phyloP scores from a whole-genome alignment of 2,797 vertebrate genomes.

The Huso huso region DNA sequence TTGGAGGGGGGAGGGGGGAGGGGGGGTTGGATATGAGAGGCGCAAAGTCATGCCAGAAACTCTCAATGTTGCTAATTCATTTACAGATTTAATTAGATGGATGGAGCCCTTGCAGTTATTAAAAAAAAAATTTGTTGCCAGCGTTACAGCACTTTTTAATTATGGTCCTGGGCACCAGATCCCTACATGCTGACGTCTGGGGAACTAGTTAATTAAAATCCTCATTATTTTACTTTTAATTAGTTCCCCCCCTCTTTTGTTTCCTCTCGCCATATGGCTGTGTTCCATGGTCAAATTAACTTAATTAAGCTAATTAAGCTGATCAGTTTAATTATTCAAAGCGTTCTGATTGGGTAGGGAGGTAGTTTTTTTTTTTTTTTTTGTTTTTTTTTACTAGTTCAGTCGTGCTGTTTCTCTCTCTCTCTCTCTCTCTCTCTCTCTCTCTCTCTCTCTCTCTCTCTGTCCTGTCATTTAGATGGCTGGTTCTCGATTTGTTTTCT shows the following conservation, averaged over 20 bases:
- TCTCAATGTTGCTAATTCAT: slow-evolving; percentile 76
- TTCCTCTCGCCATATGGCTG: slow-evolving; percentile 72
- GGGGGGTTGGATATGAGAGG: slow-evolving; percentile 37
- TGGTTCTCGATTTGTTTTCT: too few relatives aligned
- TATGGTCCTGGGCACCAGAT: slow-evolving; percentile 60
- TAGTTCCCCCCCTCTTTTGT: slow-evolving; percentile 76
- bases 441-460: slow-evolving; percentile 46
- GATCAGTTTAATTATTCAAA: slow-evolving; percentile 85
- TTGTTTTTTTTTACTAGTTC: slow-evolving; percentile 2
- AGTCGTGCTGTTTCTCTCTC: slow-evolving; percentile 12
- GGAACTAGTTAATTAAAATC: slow-evolving; percentile 77
- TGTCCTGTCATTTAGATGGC: slow-evolving; percentile 8
- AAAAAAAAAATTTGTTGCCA: slow-evolving; percentile 69
- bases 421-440: slow-evolving; percentile 17
- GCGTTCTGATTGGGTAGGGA: slow-evolving; percentile 64
- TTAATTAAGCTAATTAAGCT: slow-evolving; percentile 85
- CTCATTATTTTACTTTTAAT: slow-evolving; percentile 83
- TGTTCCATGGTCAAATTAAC: slow-evolving; percentile 80
- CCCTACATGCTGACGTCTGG: slow-evolving; percentile 69
- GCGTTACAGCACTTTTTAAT: slow-evolving; percentile 75
- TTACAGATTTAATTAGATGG: slow-evolving; percentile 81
- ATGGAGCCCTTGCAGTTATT: slow-evolving; percentile 68
- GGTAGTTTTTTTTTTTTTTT: slow-evolving; percentile 21
- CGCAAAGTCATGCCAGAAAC: slow-evolving; percentile 66
- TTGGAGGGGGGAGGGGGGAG: slow-evolving; percentile 14